phyloP scores from a whole-genome alignment of 2,888 invertebrate genomes.

The Gortyna flavago region DNA sequence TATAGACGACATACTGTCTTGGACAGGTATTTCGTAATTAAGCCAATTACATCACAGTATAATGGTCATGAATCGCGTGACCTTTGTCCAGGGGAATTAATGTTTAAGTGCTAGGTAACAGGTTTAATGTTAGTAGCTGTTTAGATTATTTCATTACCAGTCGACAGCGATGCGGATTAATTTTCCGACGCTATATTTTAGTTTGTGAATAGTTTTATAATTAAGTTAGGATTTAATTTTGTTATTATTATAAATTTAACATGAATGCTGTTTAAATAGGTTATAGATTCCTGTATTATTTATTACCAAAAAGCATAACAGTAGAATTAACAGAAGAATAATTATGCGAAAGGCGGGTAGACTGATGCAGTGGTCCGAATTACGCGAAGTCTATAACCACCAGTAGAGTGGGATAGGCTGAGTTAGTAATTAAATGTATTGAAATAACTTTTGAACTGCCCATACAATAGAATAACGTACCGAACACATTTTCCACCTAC shows the following conservation, averaged over 20 bases:
- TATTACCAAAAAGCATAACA: background rate
- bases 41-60: constrained; percentile 38
- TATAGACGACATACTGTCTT: constrained; percentile 30
- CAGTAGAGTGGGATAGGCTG: background rate
- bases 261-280: background rate
- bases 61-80: constrained; percentile 34
- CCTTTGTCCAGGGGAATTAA: constrained; percentile 17
- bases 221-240: no score
- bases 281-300: background rate
- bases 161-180: no score
- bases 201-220: no score
- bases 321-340: background rate
- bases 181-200: no score
- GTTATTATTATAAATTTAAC: no score
- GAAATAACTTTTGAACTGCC: background rate
- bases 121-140: background rate
- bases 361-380: background rate
- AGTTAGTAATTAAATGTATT: background rate
- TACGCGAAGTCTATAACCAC: no score
- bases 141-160: background rate
- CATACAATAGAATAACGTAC: background rate
- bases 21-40: constrained; percentile 53
- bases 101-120: background rate
- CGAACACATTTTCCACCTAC: background rate
- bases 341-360: background rate